Base-by-base conservation (phyloP, 2,797 vertebrate species). In the Otolemur crassicaudatus region DNA sequence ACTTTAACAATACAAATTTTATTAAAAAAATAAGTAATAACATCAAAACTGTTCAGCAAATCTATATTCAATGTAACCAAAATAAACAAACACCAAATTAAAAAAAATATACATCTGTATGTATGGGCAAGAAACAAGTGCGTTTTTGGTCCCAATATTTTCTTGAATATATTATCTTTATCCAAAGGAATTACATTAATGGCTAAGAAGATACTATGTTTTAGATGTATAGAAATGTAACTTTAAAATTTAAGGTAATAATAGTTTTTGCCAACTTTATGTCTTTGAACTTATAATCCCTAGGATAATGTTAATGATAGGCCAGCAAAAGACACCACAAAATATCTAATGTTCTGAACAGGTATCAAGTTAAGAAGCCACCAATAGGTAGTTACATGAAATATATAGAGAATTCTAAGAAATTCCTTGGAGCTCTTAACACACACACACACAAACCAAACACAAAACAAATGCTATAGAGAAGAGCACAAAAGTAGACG, bases 151-250 rank as follows among this genome's bases (percentile, higher is more conserved):
- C 96, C 95, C 87, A 96, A 92, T 96, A 96, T 67, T 96, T 93
- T 97, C 73, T 97, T 97, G 96, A 97, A 98, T 97, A 98, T 97
- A 97, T 98, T 98, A 98, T 96, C 88, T 98, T 98, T 97, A 97
- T 95, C 90, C 95, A 97, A 97, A 96, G 75, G 83, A 96, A 89
- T 96, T 96, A 97, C 91, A 97, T 81, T 92, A 97, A 97, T 94
- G 95, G 92, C 94, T 96, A 97, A 95, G 63, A 96, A 87, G 95
- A 88, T 90, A 97, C 53, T 81, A 95, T 84, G 70, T 87, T 86
- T 69, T 92, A 97, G 91, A 90, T 94, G 70, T 92, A 93, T 29
- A 94, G 76, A 95, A 94, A 95, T 77, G 60, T 77, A 94, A 85
- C 23, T 93, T 96, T 93, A 97, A 95, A 86, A 96, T 5, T 96